Evolutionary conservation across 2,888 invertebrate genomes (phyloP).

Genomic region (Aleiodes alternator): DNA sequence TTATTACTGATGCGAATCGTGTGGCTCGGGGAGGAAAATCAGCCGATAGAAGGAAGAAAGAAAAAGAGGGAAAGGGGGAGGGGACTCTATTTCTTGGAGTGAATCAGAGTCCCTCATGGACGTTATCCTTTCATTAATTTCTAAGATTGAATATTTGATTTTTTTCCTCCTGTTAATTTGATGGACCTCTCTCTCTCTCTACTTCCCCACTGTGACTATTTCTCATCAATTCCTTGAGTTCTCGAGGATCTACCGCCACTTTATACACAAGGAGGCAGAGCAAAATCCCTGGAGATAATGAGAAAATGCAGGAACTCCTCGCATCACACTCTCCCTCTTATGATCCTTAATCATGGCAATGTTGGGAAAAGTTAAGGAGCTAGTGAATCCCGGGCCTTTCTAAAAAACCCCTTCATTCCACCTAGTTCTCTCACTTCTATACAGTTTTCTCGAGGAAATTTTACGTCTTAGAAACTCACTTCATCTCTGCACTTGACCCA

Average conservation of each 20-base stretch:
- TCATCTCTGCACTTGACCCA: conserved; percentile 30
- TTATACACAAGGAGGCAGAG: conserved; percentile 44
- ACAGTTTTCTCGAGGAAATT: conserved; percentile 5
- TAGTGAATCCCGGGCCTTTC: conserved; percentile 38
- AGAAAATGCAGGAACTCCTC: conserved; percentile 64
- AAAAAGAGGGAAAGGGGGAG: no score
- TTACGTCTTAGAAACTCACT: not conserved
- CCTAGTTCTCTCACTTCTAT: conserved; percentile 53
- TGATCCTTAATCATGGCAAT: conserved; percentile 62
- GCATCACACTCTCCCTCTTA: conserved; percentile 47
- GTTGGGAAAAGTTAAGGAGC: conserved; percentile 48
- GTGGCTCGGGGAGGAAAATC: conserved; percentile 28
- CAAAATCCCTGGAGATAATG: conserved; percentile 58
- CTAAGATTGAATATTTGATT: conserved; percentile 8
- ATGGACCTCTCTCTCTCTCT: conserved; percentile 39
- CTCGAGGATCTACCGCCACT: conserved; percentile 39
- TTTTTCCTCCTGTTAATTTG: conserved; percentile 28
- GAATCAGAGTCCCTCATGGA: no score
- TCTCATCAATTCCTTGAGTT: conserved; percentile 28
- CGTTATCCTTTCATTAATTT: no score
- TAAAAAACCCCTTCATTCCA: conserved; percentile 51
- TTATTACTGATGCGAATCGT: conserved; percentile 57
- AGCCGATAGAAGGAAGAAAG: no score
- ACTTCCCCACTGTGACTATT: conserved; percentile 31
- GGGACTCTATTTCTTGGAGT: no score